Evolutionary conservation across 2,888 invertebrate genomes (phyloP).

Genomic region (Syritta pipiens): DNA sequence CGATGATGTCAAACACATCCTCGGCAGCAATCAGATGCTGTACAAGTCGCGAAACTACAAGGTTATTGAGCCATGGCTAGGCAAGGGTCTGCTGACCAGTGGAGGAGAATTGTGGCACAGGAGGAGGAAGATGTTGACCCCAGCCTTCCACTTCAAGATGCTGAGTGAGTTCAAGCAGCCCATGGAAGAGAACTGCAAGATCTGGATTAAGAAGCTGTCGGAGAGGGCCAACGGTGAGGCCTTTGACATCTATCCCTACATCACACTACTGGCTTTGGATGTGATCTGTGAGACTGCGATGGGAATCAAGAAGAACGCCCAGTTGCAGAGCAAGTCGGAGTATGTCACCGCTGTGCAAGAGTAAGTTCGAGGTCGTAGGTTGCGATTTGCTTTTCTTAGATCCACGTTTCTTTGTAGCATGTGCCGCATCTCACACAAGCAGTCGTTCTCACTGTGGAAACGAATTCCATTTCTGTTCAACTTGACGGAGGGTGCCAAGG

Average conservation of each 20-base stretch:
- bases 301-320: slow-evolving; percentile 88
- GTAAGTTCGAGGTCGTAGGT: slow-evolving; percentile 79
- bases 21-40: slow-evolving; percentile 74
- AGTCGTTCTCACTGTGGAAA: slow-evolving; percentile 76
- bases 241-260: slow-evolving; percentile 83
- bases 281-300: slow-evolving; percentile 85
- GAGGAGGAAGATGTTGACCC: slow-evolving; percentile 87
- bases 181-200: slow-evolving; percentile 84
- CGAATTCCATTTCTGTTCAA: slow-evolving; percentile 73
- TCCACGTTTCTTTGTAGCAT: slow-evolving; percentile 71
- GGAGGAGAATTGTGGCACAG: slow-evolving; percentile 82
- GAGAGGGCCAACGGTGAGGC: slow-evolving; percentile 78
- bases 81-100: slow-evolving; percentile 76
- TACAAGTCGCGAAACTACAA: slow-evolving; percentile 75
- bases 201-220: slow-evolving; percentile 80
- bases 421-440: slow-evolving; percentile 74
- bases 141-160: slow-evolving; percentile 90
- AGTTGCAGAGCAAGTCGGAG: slow-evolving; percentile 83
- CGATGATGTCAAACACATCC: slow-evolving; percentile 74
- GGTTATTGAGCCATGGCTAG: slow-evolving; percentile 75
- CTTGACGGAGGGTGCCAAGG: slow-evolving; percentile 70
- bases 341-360: slow-evolving; percentile 86
- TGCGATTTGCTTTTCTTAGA: not conserved
- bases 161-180: slow-evolving; percentile 86
- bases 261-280: slow-evolving; percentile 78